Percentiles rank a stretch among this genome's conserved stretches.
Conservation (phyloP, 2,113 vertebrate species). For the Tapirus terrestris region DNA sequence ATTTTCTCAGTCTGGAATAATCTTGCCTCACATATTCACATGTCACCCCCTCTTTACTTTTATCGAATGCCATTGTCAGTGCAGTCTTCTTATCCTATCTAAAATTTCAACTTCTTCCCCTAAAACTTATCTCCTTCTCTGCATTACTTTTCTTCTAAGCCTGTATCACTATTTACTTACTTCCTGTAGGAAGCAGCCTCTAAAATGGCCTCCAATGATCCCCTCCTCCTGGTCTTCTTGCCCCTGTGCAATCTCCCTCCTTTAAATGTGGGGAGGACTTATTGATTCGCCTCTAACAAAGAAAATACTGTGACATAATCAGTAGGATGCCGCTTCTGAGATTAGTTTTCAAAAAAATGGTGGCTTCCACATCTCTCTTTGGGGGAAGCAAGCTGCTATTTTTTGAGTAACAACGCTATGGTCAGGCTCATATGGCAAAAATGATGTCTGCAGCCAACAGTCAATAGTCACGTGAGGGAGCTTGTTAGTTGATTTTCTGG, state of each 20-base stretch:
- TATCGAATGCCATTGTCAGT: not conserved
- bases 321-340: not conserved
- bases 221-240: no score
- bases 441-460: not conserved
- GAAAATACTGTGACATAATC: fast-evolving
- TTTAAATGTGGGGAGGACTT: not conserved
- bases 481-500: not conserved
- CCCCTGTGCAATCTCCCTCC: fast-evolving
- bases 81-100: not conserved
- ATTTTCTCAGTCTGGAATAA: not conserved
- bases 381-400: not conserved
- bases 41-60: not conserved
- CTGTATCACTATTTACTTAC: not conserved
- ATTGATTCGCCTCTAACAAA: not conserved
- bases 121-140: not conserved
- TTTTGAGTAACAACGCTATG: not conserved
- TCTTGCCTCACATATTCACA: not conserved
- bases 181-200: not conserved
- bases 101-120: not conserved
- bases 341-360: not conserved
- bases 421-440: not conserved
- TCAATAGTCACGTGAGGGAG: not conserved
- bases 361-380: not conserved
- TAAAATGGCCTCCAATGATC: not conserved
- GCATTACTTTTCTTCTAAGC: not conserved